Base-by-base conservation (phyloP, 2,888 invertebrate genomes). In the Ectropis crepuscularia region DNA sequence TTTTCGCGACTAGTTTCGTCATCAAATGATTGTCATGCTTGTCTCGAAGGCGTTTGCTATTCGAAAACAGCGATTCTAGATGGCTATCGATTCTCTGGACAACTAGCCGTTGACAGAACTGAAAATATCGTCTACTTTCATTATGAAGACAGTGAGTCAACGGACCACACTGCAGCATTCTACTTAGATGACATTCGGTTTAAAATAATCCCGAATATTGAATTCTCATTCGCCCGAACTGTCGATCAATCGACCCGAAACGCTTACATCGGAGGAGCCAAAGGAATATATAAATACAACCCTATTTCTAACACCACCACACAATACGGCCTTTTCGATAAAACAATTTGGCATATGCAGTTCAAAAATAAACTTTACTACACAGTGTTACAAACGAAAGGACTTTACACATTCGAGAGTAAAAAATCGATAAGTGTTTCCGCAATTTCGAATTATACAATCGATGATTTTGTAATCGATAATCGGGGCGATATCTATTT, bases 391-490 rank as follows among this genome's bases (percentile, higher is more conserved):
- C 67, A 68, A 67, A 77, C 70, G 1, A 82, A 81, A 67, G 89
- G 89, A 0, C 68, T 89, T 0, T 80, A 72, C 42, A 78, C 71
- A 0, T 77, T 77, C 2, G 78, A 81, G 4, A 80, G 83, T 58
- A 82, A 79, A 46, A 79, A 78, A 69, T 74, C 80, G 0, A 77
- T 73, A 54, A 71, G 68, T 8, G 70, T 89, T 5, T 12, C 71
- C 5, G 73, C 80, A 2, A 43, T 88, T 41, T 75, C 82, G 2
- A 76, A 82, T 57, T 88, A 76, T 55, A 74, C 73, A 37, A 83
- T 90, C 43, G 88, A 89, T 55, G 87, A 89, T 70, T 89, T 89
- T 47, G 77, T 89, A 5, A 71, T 89, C 41, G 89, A 89, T 68
- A 80, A 81, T 65, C 69, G 66, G 8, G 80, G 79, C 5, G 85